Evolutionary conservation across 2,113 vertebrate genomes (phyloP), one percentile per base, ranked within the genome.

Genomic region (Mystacornis crossleyi): DNA sequence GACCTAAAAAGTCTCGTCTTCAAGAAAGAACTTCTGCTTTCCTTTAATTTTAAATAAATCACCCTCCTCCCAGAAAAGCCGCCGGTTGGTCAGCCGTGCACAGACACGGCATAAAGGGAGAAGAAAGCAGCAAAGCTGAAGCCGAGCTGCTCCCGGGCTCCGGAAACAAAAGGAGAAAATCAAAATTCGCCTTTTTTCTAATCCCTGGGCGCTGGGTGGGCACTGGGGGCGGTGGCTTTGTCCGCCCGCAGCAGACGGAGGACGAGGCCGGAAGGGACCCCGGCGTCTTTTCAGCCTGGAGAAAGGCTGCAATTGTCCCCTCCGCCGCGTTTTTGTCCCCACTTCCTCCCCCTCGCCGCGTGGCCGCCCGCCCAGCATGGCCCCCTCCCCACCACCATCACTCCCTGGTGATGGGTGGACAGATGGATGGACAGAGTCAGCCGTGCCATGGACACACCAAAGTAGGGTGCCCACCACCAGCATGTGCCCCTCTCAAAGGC

Each of bases 31-130:
- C 92, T 95, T 96, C 85, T 88, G 92, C 95, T 95, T 96, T 61
- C 85, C 82, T 93, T 93, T 88, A 77, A 86, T 96, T 96, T 92
- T 90, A 84, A 96, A 95, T 90, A 88, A 94, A 96, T 86, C 85
- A 94, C 13, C 66, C 93, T 89, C 85, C 72, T 86, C 72, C 72
- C 8, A 13, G 91, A 84, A 81, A 79, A 81, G 92, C 88, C 6
- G 20, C 75, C 4, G 50, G 83, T 70, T 66, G 51, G 72, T 97
- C 90, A 96, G 93, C 90, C 55, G 36, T 66, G 82, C 82, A 50
- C 71, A 79, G 88, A 45, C 89, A 61, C 8, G 2, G 80, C 34
- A 23, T 64, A 67, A 48, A 90, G 81, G 51, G 71, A 94, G 85
- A 65, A 83, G 81, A 78, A 85, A 90, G 84, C 80, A 90, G 90